Evolutionary conservation across 2,113 vertebrate genomes (phyloP), one percentile per base, ranked within the genome.

Genomic region (Callorhinus ursinus): DNA sequence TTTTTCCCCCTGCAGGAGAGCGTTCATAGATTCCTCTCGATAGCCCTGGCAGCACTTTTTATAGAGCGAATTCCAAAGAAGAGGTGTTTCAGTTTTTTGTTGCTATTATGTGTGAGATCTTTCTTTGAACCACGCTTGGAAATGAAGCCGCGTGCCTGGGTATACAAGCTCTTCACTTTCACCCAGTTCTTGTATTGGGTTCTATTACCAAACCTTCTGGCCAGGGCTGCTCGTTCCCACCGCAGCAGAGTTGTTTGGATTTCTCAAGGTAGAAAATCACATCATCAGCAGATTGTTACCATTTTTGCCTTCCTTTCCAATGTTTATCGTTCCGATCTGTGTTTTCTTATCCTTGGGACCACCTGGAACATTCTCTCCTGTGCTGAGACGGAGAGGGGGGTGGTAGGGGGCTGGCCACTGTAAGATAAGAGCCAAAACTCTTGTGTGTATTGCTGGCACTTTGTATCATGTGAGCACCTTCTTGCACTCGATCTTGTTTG

Each of bases 281-380:
- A 21, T 63, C 2, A 1, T 69, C 53, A 88, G 90, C 87, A 92
- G 33, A 95, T 94, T 57, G 59, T 89, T 80, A 19, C 4, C 49
- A 19, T n/a, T 55, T 72, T 69, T 65, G 36, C 71, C 81, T 53
- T 83, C 79, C 24, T 74, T n/a, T n/a, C 63, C 82, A 28, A 5
- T 55, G 33, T 49, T 77, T 88, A 65, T 36, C 9, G 16, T 92
- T 92, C 36, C 61, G 1, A 4, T 67, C 33, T 76, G 39, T 91
- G 79, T 95, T 97, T 96, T 88, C 93, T 91, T 61, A 39, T 67
- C 65, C 90, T 63, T 59, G 51, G 7, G 63, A 22, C 46, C 74
- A 39, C 77, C 59, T n/a, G 69, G 51, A 51, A 80, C 31, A 12
- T 36, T 49, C 77, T 67, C 15, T 69, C 39, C 4, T 1, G 2